Evolutionary conservation across 2,797 vertebrate genomes (phyloP).

Genomic region (Pangasius sanitwongsei): DNA sequence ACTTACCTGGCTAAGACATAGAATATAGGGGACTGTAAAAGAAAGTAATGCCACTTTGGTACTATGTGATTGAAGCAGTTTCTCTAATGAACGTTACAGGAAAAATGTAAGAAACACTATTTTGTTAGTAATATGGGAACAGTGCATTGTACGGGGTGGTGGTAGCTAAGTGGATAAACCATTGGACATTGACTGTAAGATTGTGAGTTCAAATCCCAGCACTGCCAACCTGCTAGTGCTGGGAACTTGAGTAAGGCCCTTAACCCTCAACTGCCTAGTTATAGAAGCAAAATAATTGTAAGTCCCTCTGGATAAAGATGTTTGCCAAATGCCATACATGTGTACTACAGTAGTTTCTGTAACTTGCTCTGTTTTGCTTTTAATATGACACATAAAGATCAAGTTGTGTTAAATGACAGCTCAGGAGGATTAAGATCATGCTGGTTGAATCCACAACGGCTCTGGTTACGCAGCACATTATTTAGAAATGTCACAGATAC

Average conservation of each 20-base stretch:
- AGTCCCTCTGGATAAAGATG: too few species aligned
- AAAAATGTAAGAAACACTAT: neutral
- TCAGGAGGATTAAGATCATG: neutral
- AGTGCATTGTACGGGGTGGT: neutral
- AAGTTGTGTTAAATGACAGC: neutral
- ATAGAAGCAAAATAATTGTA: too few species aligned
- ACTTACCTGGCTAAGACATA: neutral
- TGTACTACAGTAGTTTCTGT: neutral
- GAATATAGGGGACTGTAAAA: neutral
- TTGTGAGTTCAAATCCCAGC: too few species aligned
- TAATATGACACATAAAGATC: neutral
- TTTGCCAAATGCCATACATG: too few species aligned
- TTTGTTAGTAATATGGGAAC: neutral
- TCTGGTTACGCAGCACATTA: neutral
- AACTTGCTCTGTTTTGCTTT: neutral
- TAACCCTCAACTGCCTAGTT: too few species aligned
- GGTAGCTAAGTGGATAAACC: too few species aligned
- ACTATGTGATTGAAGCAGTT: neutral
- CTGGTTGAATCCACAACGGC: neutral
- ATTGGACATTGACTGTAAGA: too few species aligned
- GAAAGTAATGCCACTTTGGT: neutral
- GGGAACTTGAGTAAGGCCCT: too few species aligned
- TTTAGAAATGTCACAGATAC: neutral
- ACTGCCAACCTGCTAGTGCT: too few species aligned
- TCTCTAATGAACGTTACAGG: neutral